Evolutionary conservation across 2,888 invertebrate genomes (phyloP).

Genomic region (Schizotus pectinicornis): DNA sequence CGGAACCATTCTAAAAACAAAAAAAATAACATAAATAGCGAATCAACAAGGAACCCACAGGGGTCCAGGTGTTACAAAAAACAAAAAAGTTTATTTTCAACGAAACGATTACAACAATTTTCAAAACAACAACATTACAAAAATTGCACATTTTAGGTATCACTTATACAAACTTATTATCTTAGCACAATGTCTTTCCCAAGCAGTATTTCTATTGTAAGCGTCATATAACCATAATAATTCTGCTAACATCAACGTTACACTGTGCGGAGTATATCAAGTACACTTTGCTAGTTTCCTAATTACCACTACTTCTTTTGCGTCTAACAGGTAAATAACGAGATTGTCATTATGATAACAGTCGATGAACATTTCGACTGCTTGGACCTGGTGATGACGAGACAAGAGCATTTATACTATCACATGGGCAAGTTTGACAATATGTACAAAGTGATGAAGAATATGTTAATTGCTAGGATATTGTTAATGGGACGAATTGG

Average conservation of each 20-base stretch:
- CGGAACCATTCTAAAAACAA: constrained; percentile 83
- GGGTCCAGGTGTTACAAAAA: constrained; percentile 40
- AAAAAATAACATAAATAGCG: constrained; percentile 65
- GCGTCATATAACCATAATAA: constrained; percentile 25
- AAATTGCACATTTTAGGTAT: constrained; percentile 28
- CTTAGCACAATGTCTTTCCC: constrained; percentile 41
- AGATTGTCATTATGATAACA: constrained; percentile 43
- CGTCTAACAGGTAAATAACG: constrained; percentile 16
- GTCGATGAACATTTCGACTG: constrained; percentile 27
- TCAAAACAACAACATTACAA: constrained; percentile 24
- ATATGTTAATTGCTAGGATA: no score
- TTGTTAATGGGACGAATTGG: no score
- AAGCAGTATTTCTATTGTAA: constrained; percentile 27
- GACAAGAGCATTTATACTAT: constrained; percentile 26
- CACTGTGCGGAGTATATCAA: constrained; percentile 18
- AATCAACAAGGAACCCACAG: constrained; percentile 58
- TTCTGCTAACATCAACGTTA: constrained; percentile 34
- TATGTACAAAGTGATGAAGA: no score
- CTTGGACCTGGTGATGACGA: neutral
- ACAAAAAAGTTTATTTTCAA: constrained; percentile 39
- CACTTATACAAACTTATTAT: constrained; percentile 32
- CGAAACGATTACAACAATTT: constrained; percentile 27
- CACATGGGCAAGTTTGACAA: constrained; percentile 7
- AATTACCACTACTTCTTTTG: neutral
- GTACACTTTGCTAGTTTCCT: constrained; percentile 25